Conservation (phyloP, 2,888 invertebrate species). For the Hemistola chrysoprasaria region DNA sequence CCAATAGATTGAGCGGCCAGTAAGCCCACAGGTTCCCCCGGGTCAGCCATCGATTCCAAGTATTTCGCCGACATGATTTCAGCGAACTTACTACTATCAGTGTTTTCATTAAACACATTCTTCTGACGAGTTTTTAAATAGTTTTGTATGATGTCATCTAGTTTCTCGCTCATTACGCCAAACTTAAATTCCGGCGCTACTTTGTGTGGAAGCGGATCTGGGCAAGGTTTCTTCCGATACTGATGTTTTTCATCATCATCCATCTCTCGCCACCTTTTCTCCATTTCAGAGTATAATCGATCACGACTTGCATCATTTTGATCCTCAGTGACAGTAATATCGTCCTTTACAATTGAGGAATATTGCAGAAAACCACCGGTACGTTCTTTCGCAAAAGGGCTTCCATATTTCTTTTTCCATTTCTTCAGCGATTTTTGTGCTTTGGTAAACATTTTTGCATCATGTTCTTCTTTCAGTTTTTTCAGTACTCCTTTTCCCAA, state of each 20-base stretch:
- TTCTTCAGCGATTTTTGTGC: conserved; percentile 82
- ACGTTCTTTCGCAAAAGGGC: conserved; percentile 64
- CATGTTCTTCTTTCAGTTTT: conserved; percentile 80
- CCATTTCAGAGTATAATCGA: conserved; percentile 81
- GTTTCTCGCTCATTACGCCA: conserved; percentile 92
- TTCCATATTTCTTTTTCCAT: conserved; percentile 83
- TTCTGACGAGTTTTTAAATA: conserved; percentile 77
- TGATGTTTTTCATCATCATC: conserved; percentile 81
- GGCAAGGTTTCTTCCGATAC: conserved; percentile 82
- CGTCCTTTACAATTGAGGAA: conserved; percentile 73
- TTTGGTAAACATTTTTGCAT: conserved; percentile 75
- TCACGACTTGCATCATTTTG: conserved; percentile 78
- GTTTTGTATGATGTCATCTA: conserved; percentile 85
- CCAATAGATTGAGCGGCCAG: conserved; percentile 99
- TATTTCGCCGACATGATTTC: conserved; percentile 90
- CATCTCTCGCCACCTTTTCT: conserved; percentile 85
- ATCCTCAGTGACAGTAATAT: conserved; percentile 59
- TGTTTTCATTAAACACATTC: conserved; percentile 45
- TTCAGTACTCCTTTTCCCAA: conserved; percentile 81
- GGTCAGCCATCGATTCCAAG: conserved; percentile 89
- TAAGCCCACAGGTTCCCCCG: conserved; percentile 98
- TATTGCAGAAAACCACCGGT: conserved; percentile 84
- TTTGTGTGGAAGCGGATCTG: conserved; percentile 88
- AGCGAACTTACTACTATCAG: conserved; percentile 79
- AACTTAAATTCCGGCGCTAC: conserved; percentile 89